phyloP scores from a whole-genome alignment of 2,797 vertebrate genomes.

The Erpetoichthys calabaricus region DNA sequence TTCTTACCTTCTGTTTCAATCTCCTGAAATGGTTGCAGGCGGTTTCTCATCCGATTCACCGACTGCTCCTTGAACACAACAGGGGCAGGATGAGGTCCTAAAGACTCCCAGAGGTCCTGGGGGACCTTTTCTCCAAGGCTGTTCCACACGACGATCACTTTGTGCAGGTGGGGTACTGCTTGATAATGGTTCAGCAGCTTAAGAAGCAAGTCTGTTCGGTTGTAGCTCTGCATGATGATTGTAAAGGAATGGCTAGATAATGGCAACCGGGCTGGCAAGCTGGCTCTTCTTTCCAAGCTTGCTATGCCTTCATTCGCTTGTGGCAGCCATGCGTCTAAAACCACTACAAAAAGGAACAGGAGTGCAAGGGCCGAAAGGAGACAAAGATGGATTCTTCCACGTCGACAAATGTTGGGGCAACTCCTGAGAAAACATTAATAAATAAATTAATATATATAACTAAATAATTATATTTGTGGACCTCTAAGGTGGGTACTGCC shows the following conservation, averaged over 20 bases:
- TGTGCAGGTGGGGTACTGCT: slow-evolving; percentile 68
- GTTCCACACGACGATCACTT: slow-evolving; percentile 84
- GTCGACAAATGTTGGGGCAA: no score
- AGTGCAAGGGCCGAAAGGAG: slow-evolving; percentile 43
- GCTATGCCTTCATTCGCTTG: slow-evolving; percentile 47
- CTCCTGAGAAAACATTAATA: no score
- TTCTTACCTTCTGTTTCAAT: slow-evolving; percentile 69
- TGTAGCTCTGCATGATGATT: slow-evolving; percentile 81
- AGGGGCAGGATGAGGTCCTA: slow-evolving; percentile 78
- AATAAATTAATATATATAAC: no score
- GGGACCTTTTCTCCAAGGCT: slow-evolving; percentile 68
- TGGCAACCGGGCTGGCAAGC: slow-evolving; percentile 10
- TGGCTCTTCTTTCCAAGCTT: slow-evolving; percentile 32
- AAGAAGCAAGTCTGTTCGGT: slow-evolving; percentile 80
- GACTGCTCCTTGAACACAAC: slow-evolving; percentile 76
- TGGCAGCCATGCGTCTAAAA: slow-evolving; percentile 52
- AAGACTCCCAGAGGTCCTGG: slow-evolving; percentile 60
- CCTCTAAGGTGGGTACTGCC: no score
- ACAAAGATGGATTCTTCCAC: slow-evolving; percentile 22
- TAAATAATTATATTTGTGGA: background rate
- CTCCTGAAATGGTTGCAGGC: slow-evolving; percentile 72
- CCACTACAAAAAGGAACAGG: slow-evolving; percentile 47
- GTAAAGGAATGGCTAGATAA: slow-evolving; percentile 50
- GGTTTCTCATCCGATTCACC: slow-evolving; percentile 74
- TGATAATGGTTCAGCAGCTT: slow-evolving; percentile 89